Evolutionary conservation across 92 coral and sea anemone genomes (phyloP).

Genomic region (Phenganax stokvisi): DNA sequence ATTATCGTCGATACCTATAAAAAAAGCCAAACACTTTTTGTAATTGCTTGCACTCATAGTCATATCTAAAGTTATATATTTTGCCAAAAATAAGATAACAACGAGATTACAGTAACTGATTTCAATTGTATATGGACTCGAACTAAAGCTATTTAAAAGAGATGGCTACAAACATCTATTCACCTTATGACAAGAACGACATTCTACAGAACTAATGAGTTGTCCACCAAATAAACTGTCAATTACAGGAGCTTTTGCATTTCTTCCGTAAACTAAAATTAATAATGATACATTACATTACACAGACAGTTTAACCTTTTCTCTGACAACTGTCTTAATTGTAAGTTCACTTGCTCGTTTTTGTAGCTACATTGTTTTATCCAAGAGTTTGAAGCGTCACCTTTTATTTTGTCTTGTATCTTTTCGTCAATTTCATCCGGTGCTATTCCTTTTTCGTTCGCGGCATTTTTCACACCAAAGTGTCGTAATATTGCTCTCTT

Average conservation of each 20-base stretch:
- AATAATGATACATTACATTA: not conserved
- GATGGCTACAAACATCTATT: not conserved
- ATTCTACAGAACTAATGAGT: slow-evolving; percentile 80
- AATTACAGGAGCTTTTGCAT: slow-evolving; percentile 65
- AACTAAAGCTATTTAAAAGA: not conserved
- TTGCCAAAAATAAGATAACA: not conserved
- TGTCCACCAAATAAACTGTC: slow-evolving; percentile 87
- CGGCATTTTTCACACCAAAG: slow-evolving; percentile 50
- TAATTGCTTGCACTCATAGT: not conserved
- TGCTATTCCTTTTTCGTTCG: slow-evolving; percentile 40
- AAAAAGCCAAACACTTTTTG: not conserved
- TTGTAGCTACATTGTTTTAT: not conserved
- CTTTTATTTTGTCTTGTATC: slow-evolving; percentile 49
- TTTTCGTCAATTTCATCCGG: slow-evolving; percentile 49
- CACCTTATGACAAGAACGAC: slow-evolving; percentile 79
- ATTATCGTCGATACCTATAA: slow-evolving; percentile 69
- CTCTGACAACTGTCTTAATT: not conserved
- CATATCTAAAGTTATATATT: no score
- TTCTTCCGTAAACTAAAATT: slow-evolving; percentile 58
- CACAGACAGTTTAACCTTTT: not conserved
- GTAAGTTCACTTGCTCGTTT: not conserved
- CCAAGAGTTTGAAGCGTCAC: not conserved
- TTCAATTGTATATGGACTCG: not conserved
- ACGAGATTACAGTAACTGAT: not conserved
- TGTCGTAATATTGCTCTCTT: slow-evolving; percentile 67